These are phyloP conservation scores for Zosterops pallidus DNA, from an alignment of 2,113 vertebrate species.

Conservation along the genomic window DNA sequence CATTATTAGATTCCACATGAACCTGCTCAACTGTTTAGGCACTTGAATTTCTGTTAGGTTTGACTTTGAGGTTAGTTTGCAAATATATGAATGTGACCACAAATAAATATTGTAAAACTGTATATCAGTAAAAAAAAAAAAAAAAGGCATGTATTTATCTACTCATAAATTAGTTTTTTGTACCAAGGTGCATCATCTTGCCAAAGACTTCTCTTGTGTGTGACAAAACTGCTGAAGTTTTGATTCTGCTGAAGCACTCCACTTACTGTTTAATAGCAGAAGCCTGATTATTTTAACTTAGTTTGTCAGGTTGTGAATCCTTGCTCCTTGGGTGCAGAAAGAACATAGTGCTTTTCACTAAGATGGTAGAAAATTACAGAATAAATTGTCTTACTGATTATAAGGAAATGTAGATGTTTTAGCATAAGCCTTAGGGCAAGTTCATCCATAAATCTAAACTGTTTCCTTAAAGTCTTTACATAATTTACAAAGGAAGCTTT, in stretches of 20 bases:
- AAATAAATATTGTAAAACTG: not conserved
- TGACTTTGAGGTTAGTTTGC: not conserved
- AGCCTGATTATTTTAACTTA: not conserved
- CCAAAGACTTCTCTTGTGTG: not conserved
- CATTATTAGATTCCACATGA: not conserved
- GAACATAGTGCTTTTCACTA: not conserved
- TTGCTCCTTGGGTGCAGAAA: not conserved
- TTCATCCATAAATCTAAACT: not conserved
- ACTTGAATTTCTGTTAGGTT: not conserved
- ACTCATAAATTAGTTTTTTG: not conserved
- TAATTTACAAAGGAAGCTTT: not conserved
- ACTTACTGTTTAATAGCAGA: not conserved
- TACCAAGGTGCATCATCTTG: not conserved
- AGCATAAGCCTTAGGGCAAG: not conserved
- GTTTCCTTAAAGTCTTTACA: not conserved
- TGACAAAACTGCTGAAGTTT: not conserved
- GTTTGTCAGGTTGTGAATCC: not conserved
- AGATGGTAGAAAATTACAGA: not conserved
- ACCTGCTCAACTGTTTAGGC: not conserved
- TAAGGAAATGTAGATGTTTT: not conserved
- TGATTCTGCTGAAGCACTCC: not conserved
- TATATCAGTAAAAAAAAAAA: not conserved
- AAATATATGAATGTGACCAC: not conserved
- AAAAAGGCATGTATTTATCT: not conserved
- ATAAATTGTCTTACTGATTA: not conserved